phyloP scores from a whole-genome alignment of 2,888 invertebrate genomes.

The Pasiphila rectangulata region DNA sequence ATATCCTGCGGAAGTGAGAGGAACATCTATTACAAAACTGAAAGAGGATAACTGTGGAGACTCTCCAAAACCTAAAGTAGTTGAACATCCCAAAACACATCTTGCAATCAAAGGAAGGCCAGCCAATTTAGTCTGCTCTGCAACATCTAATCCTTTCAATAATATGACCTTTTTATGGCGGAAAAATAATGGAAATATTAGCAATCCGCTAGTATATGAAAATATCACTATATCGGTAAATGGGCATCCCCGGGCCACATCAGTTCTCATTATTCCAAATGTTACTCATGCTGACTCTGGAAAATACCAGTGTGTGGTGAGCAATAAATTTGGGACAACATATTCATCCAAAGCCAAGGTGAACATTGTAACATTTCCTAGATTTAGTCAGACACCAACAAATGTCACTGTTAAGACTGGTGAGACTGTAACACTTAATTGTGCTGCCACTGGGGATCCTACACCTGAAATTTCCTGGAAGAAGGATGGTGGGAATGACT shows the following conservation, averaged over 20 bases:
- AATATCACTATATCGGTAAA: constrained; percentile 69
- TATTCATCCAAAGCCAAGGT: constrained; percentile 93
- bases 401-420: constrained; percentile 93
- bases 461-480: constrained; percentile 94
- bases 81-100: constrained; percentile 89
- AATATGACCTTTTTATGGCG: constrained; percentile 92
- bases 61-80: constrained; percentile 91
- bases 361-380: constrained; percentile 92
- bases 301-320: constrained; percentile 95
- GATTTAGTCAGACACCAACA: constrained; percentile 90
- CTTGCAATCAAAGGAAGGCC: constrained; percentile 94
- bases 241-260: constrained; percentile 85
- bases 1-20: constrained; percentile 89
- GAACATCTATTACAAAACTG: constrained; percentile 84
- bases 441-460: constrained; percentile 94
- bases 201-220: constrained; percentile 69
- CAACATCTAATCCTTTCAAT: constrained; percentile 88
- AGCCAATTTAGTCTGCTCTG: constrained; percentile 90
- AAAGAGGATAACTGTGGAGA: constrained; percentile 87
- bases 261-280: constrained; percentile 86
- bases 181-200: constrained; percentile 86
- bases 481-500: constrained; percentile 95
- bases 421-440: constrained; percentile 92
- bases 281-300: constrained; percentile 91
- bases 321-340: constrained; percentile 93